These are phyloP conservation scores for Solenopsis fugax DNA, from an alignment of 1,140 invertebrate species.

Conservation along the genomic window DNA sequence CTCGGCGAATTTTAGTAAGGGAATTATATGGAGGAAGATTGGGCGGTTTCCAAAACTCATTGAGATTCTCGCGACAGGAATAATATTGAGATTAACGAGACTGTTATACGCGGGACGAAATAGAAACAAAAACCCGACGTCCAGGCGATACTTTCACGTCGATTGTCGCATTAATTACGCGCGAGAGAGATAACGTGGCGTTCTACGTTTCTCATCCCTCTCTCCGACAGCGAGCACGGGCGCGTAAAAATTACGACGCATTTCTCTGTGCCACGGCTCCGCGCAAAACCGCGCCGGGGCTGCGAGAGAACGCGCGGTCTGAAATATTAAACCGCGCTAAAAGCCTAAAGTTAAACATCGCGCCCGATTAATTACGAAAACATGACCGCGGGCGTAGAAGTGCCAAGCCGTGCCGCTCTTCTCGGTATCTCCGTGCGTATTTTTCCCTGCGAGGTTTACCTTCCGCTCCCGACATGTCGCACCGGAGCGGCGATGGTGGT, in stretches of 20 bases:
- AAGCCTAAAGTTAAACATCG: conserved; percentile 65
- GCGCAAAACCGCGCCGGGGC: not conserved
- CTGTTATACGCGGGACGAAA: not conserved
- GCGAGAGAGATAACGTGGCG: conserved; percentile 46
- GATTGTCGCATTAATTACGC: conserved; percentile 55
- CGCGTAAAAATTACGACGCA: conserved; percentile 58
- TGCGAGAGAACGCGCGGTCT: conserved; percentile 46
- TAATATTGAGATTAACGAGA: conserved; percentile 34
- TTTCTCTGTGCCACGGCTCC: conserved; percentile 45
- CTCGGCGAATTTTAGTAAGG: not conserved
- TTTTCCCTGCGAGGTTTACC: conserved; percentile 29
- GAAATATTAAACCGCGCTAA: conserved; percentile 64
- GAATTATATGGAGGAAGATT: not conserved
- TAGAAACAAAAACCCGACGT: not conserved
- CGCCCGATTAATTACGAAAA: conserved; percentile 63
- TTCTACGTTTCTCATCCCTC: conserved; percentile 24
- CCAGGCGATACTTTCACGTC: conserved; percentile 23
- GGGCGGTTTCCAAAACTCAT: not conserved
- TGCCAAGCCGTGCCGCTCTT: conserved; percentile 15
- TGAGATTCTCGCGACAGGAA: not conserved
- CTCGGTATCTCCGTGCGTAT: conserved; percentile 33
- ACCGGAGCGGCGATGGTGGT: not conserved
- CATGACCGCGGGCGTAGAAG: conserved; percentile 39
- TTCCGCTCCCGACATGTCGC: conserved; percentile 36
- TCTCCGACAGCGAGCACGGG: conserved; percentile 27